These are phyloP conservation scores for Bugula neritina DNA, from an alignment of 2,888 invertebrate species.

Conservation along the genomic window DNA sequence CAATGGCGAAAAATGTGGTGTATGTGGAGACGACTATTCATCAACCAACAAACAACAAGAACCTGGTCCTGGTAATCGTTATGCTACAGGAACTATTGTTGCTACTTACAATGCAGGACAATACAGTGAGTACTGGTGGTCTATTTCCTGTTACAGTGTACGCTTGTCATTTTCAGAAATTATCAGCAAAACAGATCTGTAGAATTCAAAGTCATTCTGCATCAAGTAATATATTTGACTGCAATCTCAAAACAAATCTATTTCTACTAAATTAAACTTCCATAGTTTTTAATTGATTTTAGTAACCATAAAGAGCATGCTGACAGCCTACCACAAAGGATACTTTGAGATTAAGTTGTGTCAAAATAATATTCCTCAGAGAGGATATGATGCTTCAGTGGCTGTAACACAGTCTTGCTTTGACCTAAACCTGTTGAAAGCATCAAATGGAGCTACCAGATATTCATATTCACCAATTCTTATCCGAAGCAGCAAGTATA, in stretches of 20 bases:
- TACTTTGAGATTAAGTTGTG: background rate
- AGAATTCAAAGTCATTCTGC: no score
- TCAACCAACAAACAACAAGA: background rate
- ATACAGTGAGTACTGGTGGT: background rate
- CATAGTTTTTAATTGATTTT: no score
- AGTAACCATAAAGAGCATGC: background rate
- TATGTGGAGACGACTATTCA: constrained; percentile 1
- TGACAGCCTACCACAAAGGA: background rate
- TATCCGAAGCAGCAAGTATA: no score
- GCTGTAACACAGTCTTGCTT: background rate
- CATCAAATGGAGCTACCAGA: no score
- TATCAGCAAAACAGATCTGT: no score
- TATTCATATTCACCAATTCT: no score
- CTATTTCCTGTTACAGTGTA: no score
- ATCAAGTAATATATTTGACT: no score
- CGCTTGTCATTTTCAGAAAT: no score
- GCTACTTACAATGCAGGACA: background rate
- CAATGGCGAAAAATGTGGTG: background rate
- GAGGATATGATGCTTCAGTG: background rate
- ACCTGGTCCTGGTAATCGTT: background rate
- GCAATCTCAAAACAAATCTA: no score
- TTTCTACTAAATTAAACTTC: no score
- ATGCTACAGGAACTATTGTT: background rate
- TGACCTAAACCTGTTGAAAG: no score
- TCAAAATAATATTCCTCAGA: background rate